phyloP scores from a whole-genome alignment of 2,888 invertebrate species.

The Lithophane ornitopus region DNA sequence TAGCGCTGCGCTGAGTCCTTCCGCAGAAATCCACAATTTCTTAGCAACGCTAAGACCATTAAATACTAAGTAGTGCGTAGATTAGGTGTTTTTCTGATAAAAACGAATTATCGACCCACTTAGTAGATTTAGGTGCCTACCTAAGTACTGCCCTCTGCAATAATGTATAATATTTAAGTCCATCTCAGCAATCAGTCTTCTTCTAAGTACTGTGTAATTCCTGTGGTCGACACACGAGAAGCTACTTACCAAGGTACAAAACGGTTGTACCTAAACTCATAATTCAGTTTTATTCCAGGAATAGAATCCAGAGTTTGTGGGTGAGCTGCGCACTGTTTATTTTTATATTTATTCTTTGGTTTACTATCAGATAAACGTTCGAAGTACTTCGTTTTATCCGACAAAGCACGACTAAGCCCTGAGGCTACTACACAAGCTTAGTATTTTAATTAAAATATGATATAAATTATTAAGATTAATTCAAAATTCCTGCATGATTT shows the following conservation, averaged over 20 bases:
- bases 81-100: not conserved
- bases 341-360: not conserved
- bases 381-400: constrained; percentile 3
- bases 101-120: not conserved
- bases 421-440: not conserved
- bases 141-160: not conserved
- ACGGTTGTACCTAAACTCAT: too few relatives aligned
- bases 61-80: not conserved
- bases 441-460: constrained; percentile 25
- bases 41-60: not conserved
- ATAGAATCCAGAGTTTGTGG: too few relatives aligned
- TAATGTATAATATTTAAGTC: not conserved
- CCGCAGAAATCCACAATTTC: not conserved
- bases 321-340: not conserved
- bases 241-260: not conserved
- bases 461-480: not conserved
- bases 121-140: not conserved
- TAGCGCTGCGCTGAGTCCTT: not conserved
- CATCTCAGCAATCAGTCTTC: not conserved
- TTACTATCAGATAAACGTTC: constrained; percentile 2
- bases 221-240: not conserved
- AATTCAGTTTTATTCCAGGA: too few relatives aligned
- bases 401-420: not conserved
- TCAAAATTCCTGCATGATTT: constrained; percentile 4
- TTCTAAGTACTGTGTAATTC: not conserved